phyloP scores from a whole-genome alignment of 2,888 invertebrate species.

The Ichneumoninae sp. region DNA sequence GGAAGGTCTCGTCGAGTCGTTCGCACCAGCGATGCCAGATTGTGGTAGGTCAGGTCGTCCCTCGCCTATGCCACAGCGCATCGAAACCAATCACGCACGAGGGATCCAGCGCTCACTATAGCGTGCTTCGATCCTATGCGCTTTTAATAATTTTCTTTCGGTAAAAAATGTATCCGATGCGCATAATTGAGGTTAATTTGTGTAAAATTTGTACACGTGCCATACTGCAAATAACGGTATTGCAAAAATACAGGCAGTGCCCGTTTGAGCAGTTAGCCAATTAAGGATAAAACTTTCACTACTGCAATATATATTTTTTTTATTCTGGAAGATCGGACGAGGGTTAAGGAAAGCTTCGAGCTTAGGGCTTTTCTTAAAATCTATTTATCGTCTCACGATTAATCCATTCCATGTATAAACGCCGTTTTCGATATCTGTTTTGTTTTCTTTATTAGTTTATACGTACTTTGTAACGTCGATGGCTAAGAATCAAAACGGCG shows the following conservation, averaged over 20 bases:
- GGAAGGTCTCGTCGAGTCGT: constrained; percentile 1
- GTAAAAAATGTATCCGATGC: background rate
- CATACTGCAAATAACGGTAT: background rate
- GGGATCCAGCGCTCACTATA: background rate
- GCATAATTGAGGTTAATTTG: background rate
- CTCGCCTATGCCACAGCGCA: constrained; percentile 19
- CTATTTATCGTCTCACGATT: background rate
- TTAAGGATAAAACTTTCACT: background rate
- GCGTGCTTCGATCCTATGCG: background rate
- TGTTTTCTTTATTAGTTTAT: too few relatives aligned
- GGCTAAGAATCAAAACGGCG: too few relatives aligned
- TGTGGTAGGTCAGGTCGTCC: constrained; percentile 14
- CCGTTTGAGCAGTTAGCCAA: background rate
- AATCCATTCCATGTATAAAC: background rate
- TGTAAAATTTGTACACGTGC: background rate
- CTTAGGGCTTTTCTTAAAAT: background rate
- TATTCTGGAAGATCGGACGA: background rate
- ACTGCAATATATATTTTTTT: background rate
- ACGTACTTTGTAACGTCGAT: too few relatives aligned
- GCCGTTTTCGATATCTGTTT: too few relatives aligned
- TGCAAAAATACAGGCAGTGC: background rate
- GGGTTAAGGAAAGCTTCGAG: background rate
- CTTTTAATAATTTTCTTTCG: background rate
- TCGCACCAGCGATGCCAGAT: constrained; percentile 14
- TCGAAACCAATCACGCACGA: background rate